Conservation (phyloP, 37 sponge, comb jelly and placozoan species). For the Chondrosia reniformis region DNA sequence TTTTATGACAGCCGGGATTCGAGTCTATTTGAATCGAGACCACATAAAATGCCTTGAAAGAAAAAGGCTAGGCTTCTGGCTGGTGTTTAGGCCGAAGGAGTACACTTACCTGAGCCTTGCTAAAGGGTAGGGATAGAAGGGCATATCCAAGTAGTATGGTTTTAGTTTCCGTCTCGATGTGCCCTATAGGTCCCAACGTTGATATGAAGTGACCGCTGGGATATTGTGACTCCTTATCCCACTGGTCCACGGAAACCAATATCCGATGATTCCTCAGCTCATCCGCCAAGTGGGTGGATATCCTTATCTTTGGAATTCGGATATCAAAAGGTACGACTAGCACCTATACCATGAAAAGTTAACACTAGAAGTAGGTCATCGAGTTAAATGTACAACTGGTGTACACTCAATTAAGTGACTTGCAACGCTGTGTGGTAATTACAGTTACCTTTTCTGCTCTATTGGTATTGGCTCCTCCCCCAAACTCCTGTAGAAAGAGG, state of each 20-base stretch:
- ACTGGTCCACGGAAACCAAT: conserved; percentile 62
- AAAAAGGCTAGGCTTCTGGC: no score
- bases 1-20: no score
- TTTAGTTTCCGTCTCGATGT: conserved; percentile 67
- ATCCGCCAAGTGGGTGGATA: conserved; percentile 50
- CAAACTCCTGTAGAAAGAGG: conserved; percentile 15
- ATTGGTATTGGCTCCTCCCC: background rate
- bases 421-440: no score
- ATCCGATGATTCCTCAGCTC: conserved; percentile 52
- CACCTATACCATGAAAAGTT: conserved; percentile 8
- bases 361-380: no score
- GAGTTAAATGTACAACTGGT: no score
- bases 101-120: conserved; percentile 22
- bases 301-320: conserved; percentile 61
- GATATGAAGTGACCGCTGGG: conserved; percentile 82
- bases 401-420: no score
- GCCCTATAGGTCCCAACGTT: conserved; percentile 70
- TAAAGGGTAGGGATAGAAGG: conserved; percentile 34
- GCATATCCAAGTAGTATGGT: conserved; percentile 55
- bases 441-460: conserved; percentile 50
- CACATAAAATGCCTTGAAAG: no score
- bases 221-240: conserved; percentile 59
- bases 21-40: no score
- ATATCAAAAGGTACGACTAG: conserved; percentile 68
- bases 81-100: no score